Percentiles rank a stretch among this genome's conserved stretches.
Evolutionary conservation across 1,140 invertebrate genomes (phyloP).

Genomic region (Centruroides sculpturatus): DNA sequence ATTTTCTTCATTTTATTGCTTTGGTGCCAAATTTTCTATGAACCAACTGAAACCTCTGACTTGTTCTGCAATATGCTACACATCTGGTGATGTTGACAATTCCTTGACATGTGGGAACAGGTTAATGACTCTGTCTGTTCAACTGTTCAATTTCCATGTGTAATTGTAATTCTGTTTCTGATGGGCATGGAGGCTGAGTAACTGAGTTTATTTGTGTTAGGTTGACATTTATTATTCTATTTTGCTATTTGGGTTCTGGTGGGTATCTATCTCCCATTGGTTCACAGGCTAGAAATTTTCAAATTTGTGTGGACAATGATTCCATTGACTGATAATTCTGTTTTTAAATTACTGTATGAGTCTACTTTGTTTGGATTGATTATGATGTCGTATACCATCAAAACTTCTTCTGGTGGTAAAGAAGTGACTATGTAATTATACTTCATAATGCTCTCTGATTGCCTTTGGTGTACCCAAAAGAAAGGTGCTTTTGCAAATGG

Average conservation of each 20-base stretch:
- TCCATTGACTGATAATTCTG: not conserved
- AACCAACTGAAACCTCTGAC: constrained; percentile 3
- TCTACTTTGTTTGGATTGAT: not conserved
- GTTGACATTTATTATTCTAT: not conserved
- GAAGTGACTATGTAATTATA: not conserved
- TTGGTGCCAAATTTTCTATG: constrained; percentile 8
- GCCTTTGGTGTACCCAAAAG: not conserved
- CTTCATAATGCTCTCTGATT: not conserved
- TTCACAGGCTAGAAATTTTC: not conserved
- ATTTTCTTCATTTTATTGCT: constrained; percentile 8
- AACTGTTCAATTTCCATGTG: too few relatives aligned
- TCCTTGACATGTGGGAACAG: too few relatives aligned
- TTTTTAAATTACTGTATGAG: not conserved
- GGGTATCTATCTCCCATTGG: not conserved
- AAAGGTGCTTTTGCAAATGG: not conserved
- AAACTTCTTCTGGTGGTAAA: not conserved
- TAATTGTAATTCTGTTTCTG: too few relatives aligned
- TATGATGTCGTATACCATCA: not conserved
- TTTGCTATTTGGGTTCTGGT: not conserved
- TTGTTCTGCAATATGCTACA: too few relatives aligned
- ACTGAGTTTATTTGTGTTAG: not conserved
- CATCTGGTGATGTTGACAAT: too few relatives aligned
- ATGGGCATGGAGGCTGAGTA: too few relatives aligned
- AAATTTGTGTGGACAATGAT: not conserved
- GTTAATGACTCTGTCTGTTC: too few relatives aligned